Evolutionary conservation across 2,113 vertebrate species (phyloP).

Genomic region (Corvus hawaiiensis): DNA sequence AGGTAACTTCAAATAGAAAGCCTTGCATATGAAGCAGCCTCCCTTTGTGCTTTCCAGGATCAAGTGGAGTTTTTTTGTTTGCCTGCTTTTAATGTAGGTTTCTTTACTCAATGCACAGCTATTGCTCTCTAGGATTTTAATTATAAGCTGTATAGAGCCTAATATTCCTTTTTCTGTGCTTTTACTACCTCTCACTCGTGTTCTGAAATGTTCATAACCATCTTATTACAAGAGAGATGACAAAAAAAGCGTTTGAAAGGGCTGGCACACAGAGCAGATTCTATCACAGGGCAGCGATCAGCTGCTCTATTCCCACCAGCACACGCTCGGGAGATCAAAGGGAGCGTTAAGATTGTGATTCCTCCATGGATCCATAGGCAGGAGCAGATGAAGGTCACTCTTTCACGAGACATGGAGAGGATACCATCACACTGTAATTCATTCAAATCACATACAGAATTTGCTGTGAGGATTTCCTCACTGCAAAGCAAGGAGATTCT

Average conservation of each 20-base stretch:
- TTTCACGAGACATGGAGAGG: not conserved
- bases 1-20: not conserved
- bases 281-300: not conserved
- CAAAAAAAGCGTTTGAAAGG: conserved; percentile 12
- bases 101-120: not conserved
- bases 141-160: not conserved
- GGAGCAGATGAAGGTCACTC: not conserved
- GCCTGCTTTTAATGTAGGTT: not conserved
- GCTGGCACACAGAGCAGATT: not conserved
- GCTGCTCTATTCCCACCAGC: not conserved
- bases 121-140: not conserved
- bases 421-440: not conserved
- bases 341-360: not conserved
- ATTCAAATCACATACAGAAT: not conserved
- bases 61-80: not conserved
- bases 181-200: not conserved
- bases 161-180: not conserved
- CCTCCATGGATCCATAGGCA: not conserved
- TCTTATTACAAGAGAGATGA: not conserved
- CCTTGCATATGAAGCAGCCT: not conserved
- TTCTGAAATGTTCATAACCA: not conserved
- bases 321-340: not conserved
- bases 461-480: not conserved
- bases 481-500: not conserved
- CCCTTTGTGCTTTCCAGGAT: not conserved